A percentile compares a stretch with the other conserved stretches of the same genome.
Conservation (phyloP, 92 coral and sea anemone species). For the Parazoanthus swiftii region DNA sequence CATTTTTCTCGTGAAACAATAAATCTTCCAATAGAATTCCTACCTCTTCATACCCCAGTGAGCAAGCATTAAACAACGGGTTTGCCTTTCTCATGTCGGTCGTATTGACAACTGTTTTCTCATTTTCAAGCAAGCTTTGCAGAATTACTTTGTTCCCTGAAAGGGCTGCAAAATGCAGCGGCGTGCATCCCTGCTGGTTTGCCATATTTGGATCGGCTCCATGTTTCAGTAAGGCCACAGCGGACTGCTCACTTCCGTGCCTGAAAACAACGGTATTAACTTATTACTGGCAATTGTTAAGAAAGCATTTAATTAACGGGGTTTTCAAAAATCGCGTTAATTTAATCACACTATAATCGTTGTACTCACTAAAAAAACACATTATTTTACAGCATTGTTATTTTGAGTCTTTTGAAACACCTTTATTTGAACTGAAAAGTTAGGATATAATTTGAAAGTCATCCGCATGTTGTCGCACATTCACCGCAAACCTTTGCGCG, state of each 20-base stretch:
- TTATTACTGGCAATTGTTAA: too few relatives aligned
- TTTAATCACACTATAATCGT: too few relatives aligned
- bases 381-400: too few relatives aligned
- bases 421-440: too few relatives aligned
- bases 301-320: too few relatives aligned
- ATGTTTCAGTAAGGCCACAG: slow-evolving; percentile 3
- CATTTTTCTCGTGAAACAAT: neutral
- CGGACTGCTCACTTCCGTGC: slow-evolving; percentile 25
- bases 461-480: too few relatives aligned
- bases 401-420: too few relatives aligned
- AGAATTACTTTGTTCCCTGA: slow-evolving; percentile 44
- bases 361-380: too few relatives aligned
- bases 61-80: slow-evolving; percentile 14
- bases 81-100: slow-evolving; percentile 13
- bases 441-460: too few relatives aligned
- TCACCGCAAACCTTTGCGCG: too few relatives aligned
- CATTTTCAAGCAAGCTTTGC: slow-evolving; percentile 7
- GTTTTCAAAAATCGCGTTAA: too few relatives aligned
- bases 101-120: slow-evolving; percentile 1
- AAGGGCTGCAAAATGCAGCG: slow-evolving; percentile 53
- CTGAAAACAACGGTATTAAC: neutral
- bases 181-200: slow-evolving; percentile 42
- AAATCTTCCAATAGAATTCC: neutral
- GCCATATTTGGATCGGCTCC: slow-evolving; percentile 20
- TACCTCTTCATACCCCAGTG: slow-evolving; percentile 31